Evolutionary conservation across 2,888 invertebrate genomes (phyloP), one percentile per base, ranked within the genome.

Genomic region (Tiliacea aurago): DNA sequence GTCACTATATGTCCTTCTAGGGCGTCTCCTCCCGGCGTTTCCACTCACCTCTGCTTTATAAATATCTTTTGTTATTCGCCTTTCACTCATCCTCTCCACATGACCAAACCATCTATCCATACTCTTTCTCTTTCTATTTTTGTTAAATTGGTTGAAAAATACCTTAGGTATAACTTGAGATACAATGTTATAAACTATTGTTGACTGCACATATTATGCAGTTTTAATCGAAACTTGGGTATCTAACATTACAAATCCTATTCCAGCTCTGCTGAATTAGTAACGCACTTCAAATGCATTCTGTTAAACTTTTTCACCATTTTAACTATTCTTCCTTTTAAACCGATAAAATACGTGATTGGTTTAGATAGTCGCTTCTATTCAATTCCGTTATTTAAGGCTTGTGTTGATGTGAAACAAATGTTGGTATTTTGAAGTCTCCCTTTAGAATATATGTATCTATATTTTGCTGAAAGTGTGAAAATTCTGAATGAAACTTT

Each of bases 211-310:
- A 33, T 55, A 28, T 28, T 28, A 13, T 11, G n/a, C 2, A 20
- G 13, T 58, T 64, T 72, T 45, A 74, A 58, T 64, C 9, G 23
- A 49, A 49, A 64, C 49, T 47, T 20, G 15, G 10, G 5, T 43
- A 23, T 33, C 33, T 45, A 72, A 78, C 64, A 80, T 73, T 67
- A 64, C 58, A 65, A 73, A 84, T 76, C 65, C 43, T 69, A 73
- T 77, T 75, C 67, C 59, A 77, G 47, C 62, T 64, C n/a, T 66
- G 11, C 45, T 69, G 59, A 73, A 73, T 73, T 68, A 71, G 45
- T 69, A 73, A 73, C 59, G 41, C 51, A 61, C 37, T 72, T 71
- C 61, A 56, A 61, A 63, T 74, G 61, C 64, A 55, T 51, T 28
- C 51, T 33, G n/a, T 28, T 37, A n/a, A 83, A 79, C 66, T 79